These are phyloP conservation scores for Trissolcus brochymenae DNA, from an alignment of 2,888 invertebrate species.

Conservation along the genomic window DNA sequence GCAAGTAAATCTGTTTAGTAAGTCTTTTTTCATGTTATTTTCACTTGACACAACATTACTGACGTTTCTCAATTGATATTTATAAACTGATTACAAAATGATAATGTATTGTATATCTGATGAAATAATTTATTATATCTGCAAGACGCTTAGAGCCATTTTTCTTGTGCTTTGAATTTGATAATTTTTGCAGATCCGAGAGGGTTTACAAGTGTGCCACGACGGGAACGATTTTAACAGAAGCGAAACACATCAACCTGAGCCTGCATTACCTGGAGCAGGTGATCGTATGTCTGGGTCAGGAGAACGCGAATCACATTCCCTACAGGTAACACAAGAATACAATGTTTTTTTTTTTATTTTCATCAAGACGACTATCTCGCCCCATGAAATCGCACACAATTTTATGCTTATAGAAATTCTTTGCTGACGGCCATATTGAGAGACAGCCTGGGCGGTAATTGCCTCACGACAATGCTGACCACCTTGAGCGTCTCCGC, in stretches of 20 bases:
- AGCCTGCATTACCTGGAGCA: slow-evolving; percentile 79
- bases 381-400: slow-evolving; percentile 19
- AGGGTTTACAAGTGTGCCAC: slow-evolving; percentile 77
- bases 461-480: slow-evolving; percentile 79
- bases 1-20: too few relatives aligned
- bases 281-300: slow-evolving; percentile 75
- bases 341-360: slow-evolving; percentile 34
- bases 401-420: slow-evolving; percentile 76
- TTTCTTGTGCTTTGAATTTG: background rate
- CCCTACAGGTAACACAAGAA: slow-evolving; percentile 69
- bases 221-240: slow-evolving; percentile 76
- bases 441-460: slow-evolving; percentile 78
- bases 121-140: too few relatives aligned
- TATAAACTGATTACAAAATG: too few relatives aligned
- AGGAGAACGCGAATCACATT: slow-evolving; percentile 71
- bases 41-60: too few relatives aligned
- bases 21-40: too few relatives aligned
- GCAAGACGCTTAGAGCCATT: too few relatives aligned
- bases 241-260: slow-evolving; percentile 79
- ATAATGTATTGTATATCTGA: too few relatives aligned
- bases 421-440: slow-evolving; percentile 78
- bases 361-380: slow-evolving; percentile 20
- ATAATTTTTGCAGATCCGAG: slow-evolving; percentile 1
- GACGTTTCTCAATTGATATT: too few relatives aligned
- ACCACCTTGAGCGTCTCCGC: slow-evolving; percentile 75